Evolutionary conservation across 2,797 vertebrate genomes (phyloP), one percentile per base, ranked within the genome.

Genomic region (Tragelaphus eurycerus): DNA sequence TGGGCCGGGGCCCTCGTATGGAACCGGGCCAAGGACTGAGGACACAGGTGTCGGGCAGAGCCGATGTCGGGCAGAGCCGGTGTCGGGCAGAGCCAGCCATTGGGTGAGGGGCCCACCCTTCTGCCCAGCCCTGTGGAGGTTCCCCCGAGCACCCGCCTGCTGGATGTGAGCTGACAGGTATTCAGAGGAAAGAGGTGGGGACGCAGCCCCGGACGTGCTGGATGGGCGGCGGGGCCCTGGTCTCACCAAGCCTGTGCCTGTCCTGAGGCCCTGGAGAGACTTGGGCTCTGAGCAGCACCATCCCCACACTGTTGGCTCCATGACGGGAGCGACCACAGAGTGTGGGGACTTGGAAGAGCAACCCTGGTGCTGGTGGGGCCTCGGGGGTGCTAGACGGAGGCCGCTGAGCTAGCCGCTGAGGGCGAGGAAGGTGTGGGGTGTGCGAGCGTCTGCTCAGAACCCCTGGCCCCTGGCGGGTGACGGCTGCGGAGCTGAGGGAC

Each of bases 1-100:
- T 95, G 78, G 92, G 93, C 86, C 21, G 88, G 43, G 67, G 94
- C 91, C 97, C 57, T 34, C 14, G 0, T 38, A 96, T 8, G 71
- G 82, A 92, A 57, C 31, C 27, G 1, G 76, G 76, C 76, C 3
- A 3, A 3, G 25, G 46, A 74, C 31, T 14, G 76, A 97, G 86
- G 52, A 85, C 17, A 86, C 81, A 85, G 78, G 71, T 11, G 43
- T 13, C 0, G 0, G 48, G 67, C 55, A 79, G 21, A 81, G 59
- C 15, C 1, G 48, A 4, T 38, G 38, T 38, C 38, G 38, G 38
- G n/a, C n/a, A n/a, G n/a, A n/a, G n/a, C n/a, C n/a, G 78, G 71
- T 11, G 43, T 13, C 0, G 0, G 48, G 67, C 55, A 79, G 21
- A 81, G 59, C 15, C 1, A 34, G 81, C 16, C 2, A 3, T 48